These are phyloP conservation scores for Sesia apiformis DNA, from an alignment of 2,888 invertebrate genomes.

Conservation along the genomic window DNA sequence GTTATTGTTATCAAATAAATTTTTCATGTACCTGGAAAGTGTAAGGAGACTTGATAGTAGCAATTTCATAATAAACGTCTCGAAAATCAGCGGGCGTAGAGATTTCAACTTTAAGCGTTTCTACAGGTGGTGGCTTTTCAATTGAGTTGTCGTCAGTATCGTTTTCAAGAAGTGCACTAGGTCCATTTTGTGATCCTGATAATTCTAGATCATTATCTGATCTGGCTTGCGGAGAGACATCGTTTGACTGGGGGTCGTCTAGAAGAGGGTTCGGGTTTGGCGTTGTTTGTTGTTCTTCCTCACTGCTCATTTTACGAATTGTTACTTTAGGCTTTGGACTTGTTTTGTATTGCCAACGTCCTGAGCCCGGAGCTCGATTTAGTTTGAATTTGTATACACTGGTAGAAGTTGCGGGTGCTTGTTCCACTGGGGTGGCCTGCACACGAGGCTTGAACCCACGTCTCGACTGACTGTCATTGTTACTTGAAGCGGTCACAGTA, in stretches of 20 bases:
- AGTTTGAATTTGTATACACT: slow-evolving; percentile 87
- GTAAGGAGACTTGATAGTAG: slow-evolving; percentile 92
- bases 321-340: slow-evolving; percentile 90
- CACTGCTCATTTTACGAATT: slow-evolving; percentile 80
- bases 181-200: slow-evolving; percentile 79
- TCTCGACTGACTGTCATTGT: slow-evolving; percentile 60
- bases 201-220: slow-evolving; percentile 81
- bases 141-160: slow-evolving; percentile 78
- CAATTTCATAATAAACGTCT: slow-evolving; percentile 91
- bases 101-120: slow-evolving; percentile 91
- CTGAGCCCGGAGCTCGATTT: slow-evolving; percentile 86
- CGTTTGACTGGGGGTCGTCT: slow-evolving; percentile 65
- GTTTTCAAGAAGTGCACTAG: slow-evolving; percentile 75
- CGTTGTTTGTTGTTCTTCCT: slow-evolving; percentile 66
- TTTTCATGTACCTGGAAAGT: slow-evolving; percentile 83
- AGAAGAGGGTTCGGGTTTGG: slow-evolving; percentile 55
- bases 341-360: slow-evolving; percentile 93
- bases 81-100: slow-evolving; percentile 90
- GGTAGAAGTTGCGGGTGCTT: slow-evolving; percentile 65
- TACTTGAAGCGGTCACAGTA: slow-evolving; percentile 51
- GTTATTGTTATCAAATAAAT: too few species aligned
- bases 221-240: slow-evolving; percentile 71
- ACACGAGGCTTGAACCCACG: slow-evolving; percentile 82
- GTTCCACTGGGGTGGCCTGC: slow-evolving; percentile 72
- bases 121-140: slow-evolving; percentile 78